A percentile compares a stretch with the other conserved stretches of the same genome.
Evolutionary conservation across 2,888 invertebrate species (phyloP).

Genomic region (Dione vanillae): DNA sequence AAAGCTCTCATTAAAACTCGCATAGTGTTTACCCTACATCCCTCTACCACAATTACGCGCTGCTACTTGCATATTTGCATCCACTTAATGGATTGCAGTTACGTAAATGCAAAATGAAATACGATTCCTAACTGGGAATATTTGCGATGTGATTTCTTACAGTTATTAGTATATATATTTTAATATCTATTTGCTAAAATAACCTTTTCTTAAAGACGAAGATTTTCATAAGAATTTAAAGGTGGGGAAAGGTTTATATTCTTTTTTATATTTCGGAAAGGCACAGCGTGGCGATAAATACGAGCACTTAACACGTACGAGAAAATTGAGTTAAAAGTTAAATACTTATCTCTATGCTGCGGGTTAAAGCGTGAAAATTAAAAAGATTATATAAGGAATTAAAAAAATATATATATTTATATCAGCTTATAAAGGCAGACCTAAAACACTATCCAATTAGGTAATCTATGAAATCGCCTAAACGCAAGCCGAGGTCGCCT

Average conservation of each 20-base stretch:
- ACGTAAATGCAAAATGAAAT: slow-evolving; percentile 25
- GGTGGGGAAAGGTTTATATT: too few species aligned
- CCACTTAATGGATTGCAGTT: slow-evolving; percentile 32
- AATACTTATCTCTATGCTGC: too few species aligned
- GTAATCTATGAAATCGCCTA: slow-evolving; percentile 17
- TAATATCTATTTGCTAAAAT: background rate
- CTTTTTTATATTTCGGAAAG: too few species aligned
- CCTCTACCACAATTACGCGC: slow-evolving; percentile 34
- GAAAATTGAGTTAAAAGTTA: too few species aligned
- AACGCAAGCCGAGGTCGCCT: slow-evolving; percentile 14
- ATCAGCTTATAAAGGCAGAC: background rate
- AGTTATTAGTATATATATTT: too few species aligned
- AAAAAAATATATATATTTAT: background rate
- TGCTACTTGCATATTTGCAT: slow-evolving; percentile 31
- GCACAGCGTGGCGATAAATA: too few species aligned
- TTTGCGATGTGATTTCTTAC: background rate
- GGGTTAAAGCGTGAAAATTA: too few species aligned
- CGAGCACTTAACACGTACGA: too few species aligned
- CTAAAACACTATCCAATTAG: slow-evolving; percentile 26
- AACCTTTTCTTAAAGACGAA: too few species aligned
- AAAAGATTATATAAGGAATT: background rate
- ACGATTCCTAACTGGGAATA: background rate
- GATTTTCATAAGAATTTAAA: too few species aligned
- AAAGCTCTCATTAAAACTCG: slow-evolving; percentile 35
- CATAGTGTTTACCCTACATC: slow-evolving; percentile 39